phyloP scores from a whole-genome alignment of 2,113 vertebrate genomes.

The Scopus umbretta region DNA sequence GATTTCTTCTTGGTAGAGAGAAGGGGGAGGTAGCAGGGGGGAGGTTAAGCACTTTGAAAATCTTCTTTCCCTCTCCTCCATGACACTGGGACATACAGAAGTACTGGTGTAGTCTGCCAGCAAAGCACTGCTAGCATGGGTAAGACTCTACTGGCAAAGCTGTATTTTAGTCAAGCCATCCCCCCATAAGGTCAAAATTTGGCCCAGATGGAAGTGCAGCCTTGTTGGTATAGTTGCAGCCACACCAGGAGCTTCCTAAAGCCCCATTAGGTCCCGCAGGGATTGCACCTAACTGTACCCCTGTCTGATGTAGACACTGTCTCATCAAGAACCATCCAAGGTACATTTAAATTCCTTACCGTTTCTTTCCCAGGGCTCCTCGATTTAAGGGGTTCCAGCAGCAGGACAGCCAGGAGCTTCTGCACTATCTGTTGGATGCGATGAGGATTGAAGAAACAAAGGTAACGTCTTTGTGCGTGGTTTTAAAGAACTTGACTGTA shows the following conservation, averaged over 20 bases:
- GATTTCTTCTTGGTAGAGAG: background rate
- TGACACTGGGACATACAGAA: background rate
- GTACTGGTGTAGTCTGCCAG: background rate
- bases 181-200: background rate
- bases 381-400: slow-evolving; percentile 98
- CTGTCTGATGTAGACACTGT: background rate
- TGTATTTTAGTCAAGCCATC: background rate
- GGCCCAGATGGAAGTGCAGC: background rate
- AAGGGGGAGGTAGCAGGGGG: background rate
- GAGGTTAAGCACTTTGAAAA: background rate
- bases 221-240: background rate
- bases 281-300: background rate
- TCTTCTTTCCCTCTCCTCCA: background rate
- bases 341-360: background rate
- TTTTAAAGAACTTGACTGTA: background rate
- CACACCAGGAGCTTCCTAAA: background rate
- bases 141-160: background rate
- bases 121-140: background rate
- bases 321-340: background rate
- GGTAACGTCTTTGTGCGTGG: slow-evolving; percentile 67
- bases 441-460: slow-evolving; percentile 96
- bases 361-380: slow-evolving; percentile 78
- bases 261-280: background rate
- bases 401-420: slow-evolving; percentile 96
- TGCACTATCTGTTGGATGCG: slow-evolving; percentile 93